phyloP scores from a whole-genome alignment of 2,888 invertebrate genomes.

The Orthosia gothica region DNA sequence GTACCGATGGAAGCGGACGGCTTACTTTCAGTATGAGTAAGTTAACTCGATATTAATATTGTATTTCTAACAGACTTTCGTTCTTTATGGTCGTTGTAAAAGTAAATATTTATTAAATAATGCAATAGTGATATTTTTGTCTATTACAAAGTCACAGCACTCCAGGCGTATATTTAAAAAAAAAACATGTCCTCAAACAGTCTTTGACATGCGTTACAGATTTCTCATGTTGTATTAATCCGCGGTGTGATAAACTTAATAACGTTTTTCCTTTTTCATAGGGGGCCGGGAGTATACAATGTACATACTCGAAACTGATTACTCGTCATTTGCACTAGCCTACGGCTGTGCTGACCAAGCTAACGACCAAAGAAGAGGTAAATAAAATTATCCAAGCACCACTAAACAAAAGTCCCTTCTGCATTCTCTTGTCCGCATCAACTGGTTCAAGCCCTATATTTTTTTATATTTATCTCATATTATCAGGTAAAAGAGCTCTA shows the following conservation, averaged over 20 bases:
- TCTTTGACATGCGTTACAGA: background rate
- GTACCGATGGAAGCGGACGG: slow-evolving; percentile 92
- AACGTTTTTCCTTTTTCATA: slow-evolving; percentile 6
- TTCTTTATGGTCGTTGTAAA: no score
- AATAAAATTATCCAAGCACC: slow-evolving; percentile 34
- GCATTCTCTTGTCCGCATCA: no score
- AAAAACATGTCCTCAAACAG: background rate
- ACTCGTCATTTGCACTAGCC: slow-evolving; percentile 91
- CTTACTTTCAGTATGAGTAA: slow-evolving; percentile 92
- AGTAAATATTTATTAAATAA: background rate
- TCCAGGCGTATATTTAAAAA: background rate
- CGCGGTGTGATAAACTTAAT: no score
- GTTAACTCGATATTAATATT: no score
- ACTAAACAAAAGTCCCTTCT: no score
- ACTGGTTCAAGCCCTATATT: no score
- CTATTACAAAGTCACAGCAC: background rate
- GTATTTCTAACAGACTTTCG: no score
- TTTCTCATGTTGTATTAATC: no score
- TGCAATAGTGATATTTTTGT: background rate
- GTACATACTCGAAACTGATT: slow-evolving; percentile 88
- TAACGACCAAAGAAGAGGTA: slow-evolving; percentile 82
- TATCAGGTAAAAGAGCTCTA: accelerated
- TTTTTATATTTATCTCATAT: no score
- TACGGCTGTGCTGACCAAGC: slow-evolving; percentile 91
- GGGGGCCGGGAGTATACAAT: slow-evolving; percentile 2